phyloP scores from a whole-genome alignment of 2,888 invertebrate genomes.

The Microctonus brassicae region DNA sequence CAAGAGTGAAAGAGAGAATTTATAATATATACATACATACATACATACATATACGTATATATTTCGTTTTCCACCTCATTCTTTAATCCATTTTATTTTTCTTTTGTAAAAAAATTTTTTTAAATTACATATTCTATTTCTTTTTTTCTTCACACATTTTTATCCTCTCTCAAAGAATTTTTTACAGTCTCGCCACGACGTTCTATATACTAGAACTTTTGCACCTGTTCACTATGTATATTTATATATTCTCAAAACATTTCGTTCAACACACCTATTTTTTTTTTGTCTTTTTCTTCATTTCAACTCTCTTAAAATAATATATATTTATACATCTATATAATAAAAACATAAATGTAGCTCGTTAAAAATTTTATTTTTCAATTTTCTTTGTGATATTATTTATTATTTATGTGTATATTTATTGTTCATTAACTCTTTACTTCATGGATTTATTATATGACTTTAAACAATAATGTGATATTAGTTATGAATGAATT shows the following conservation, averaged over 20 bases:
- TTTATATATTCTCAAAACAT: slow-evolving; percentile 19
- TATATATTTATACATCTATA: neutral
- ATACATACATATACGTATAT: no score
- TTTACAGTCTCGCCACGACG: neutral
- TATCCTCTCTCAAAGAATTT: slow-evolving; percentile 23
- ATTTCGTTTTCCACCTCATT: no score
- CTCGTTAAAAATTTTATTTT: slow-evolving; percentile 1
- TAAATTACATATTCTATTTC: slow-evolving; percentile 4
- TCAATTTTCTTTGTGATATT: neutral
- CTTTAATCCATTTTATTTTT: neutral
- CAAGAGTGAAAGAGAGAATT: no score
- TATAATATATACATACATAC: no score
- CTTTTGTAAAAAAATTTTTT: neutral
- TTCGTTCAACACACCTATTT: slow-evolving; percentile 1
- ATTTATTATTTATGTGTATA: neutral
- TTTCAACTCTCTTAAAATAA: neutral
- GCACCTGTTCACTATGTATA: slow-evolving; percentile 45
- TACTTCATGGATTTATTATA: no score
- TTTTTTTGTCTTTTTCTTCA: neutral
- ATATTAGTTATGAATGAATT: no score
- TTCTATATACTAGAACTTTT: slow-evolving; percentile 20
- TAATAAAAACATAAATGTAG: neutral
- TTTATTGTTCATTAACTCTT: neutral
- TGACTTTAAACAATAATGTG: no score
- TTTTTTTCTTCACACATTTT: neutral